Conservation (phyloP, 2,113 vertebrate genomes). For the Arizona elegans region DNA sequence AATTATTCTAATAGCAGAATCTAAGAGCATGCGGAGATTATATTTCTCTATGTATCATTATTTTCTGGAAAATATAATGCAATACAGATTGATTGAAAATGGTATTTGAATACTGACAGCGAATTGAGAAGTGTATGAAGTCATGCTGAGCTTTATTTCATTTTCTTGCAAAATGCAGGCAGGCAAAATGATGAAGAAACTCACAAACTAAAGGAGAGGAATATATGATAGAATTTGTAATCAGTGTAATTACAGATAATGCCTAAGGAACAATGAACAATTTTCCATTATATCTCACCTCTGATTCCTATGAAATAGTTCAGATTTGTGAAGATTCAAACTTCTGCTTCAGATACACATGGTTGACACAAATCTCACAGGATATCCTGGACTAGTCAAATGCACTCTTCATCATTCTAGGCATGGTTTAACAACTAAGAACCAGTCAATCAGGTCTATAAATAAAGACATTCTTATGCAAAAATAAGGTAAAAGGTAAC, state of each 20-base stretch:
- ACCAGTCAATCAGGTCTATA: background rate
- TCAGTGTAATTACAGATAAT: background rate
- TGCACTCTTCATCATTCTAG: background rate
- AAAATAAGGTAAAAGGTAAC: background rate
- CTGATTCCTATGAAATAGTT: background rate
- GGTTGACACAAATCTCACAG: background rate
- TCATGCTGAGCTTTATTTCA: background rate
- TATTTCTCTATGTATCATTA: background rate
- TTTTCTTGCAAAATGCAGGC: background rate
- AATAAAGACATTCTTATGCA: background rate
- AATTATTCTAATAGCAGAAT: background rate
- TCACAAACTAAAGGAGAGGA: background rate
- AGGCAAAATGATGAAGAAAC: background rate
- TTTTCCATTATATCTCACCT: background rate
- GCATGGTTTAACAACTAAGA: background rate
- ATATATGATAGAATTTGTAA: background rate
- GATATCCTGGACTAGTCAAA: background rate
- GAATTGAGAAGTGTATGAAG: background rate
- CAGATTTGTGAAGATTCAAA: background rate
- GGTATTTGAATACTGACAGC: background rate
- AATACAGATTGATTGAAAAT: background rate
- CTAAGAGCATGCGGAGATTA: background rate
- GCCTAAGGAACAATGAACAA: background rate
- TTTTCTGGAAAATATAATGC: background rate
- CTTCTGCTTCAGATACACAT: background rate